Conservation (phyloP, 2,113 vertebrate species). For the Semnornis frantzii region DNA sequence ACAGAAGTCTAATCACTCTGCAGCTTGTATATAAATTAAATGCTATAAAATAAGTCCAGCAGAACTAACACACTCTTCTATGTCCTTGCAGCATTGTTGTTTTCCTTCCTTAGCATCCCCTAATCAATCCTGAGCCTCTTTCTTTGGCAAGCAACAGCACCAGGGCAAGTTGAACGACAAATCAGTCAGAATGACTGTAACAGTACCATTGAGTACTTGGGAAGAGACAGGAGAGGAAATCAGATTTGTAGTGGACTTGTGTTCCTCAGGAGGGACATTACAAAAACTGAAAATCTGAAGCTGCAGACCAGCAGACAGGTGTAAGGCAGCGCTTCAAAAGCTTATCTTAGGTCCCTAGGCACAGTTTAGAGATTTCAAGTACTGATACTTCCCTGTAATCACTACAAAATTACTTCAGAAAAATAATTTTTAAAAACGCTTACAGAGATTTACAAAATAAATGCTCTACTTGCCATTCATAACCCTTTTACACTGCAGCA, state of each 20-base stretch:
- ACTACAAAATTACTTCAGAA: background rate
- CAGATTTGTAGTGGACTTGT: background rate
- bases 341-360: background rate
- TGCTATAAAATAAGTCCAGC: background rate
- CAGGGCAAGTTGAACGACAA: background rate
- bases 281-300: background rate
- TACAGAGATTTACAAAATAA: background rate
- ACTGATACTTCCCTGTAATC: background rate
- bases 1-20: background rate
- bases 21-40: background rate
- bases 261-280: background rate
- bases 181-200: background rate
- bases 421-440: background rate
- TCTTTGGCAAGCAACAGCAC: background rate
- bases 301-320: background rate
- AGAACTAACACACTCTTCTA: background rate
- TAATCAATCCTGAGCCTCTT: background rate
- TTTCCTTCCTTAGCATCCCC: background rate
- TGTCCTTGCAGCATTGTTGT: background rate
- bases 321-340: background rate
- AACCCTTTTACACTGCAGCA: conserved; percentile 90
- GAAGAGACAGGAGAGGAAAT: background rate
- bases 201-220: background rate
- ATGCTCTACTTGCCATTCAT: conserved; percentile 83
- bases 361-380: background rate